Evolutionary conservation across 2,888 invertebrate species (phyloP), one percentile per base, ranked within the genome.

Genomic region (Drosophila falleni): DNA sequence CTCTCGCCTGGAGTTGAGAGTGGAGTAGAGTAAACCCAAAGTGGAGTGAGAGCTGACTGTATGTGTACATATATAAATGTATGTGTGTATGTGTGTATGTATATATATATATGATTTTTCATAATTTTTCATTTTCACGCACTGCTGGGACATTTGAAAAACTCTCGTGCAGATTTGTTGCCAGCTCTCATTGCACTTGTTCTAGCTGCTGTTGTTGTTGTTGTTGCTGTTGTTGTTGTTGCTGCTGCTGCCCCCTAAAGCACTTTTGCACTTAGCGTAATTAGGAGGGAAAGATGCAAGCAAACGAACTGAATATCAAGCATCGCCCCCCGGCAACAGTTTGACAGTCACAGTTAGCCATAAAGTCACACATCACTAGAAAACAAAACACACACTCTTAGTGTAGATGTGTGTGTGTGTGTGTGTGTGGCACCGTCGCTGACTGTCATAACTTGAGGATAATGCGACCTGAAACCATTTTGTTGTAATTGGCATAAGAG

Each of bases 391-490:
- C 23, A 51, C 9, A 26, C 13, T 41, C n/a, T 6, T 1, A 29
- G 50, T 44, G 37, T 50, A 29, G n/a, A 23, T 49, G 33, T 13
- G 39, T 55, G 56, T 35, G 37, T 50, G 33, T 15, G 19, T 49
- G 33, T 13, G 39, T 55, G 56, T 35, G 44, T 55, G 33, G 44
- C 64, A 71, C 50, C 62, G 63, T 59, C 55, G 66, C 61, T 71
- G 54, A 68, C 87, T 89, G 90, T 90, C 90, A 91, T 90, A 90
- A 90, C 85, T 83, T 78, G 75, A 83, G 90, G 89, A 89, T 90
- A 91, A 91, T 91, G 79, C 81, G 80, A 85, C 85, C 88, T 89
- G 81, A 90, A 90, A 90, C 78, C 78, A 81, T 87, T 90, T 90
- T 87, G 86, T 81, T 87, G 81, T 87, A 86, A 87, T 86, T 86